Percentiles rank a stretch among this genome's conserved stretches.
These are phyloP conservation scores for Willowsia nigromaculata DNA, from an alignment of 2,888 invertebrate genomes.

Conservation along the genomic window DNA sequence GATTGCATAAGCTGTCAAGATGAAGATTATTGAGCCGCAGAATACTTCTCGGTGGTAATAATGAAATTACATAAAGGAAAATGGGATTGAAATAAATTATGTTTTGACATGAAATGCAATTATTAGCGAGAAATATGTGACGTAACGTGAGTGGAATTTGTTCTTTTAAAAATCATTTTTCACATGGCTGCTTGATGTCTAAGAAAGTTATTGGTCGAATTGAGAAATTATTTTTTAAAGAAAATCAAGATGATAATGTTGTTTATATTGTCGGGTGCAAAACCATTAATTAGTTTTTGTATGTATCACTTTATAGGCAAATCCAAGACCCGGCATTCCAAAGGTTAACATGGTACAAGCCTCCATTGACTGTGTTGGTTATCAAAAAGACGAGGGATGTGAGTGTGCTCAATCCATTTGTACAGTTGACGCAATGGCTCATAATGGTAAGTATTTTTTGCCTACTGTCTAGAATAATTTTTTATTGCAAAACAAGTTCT, in stretches of 20 bases:
- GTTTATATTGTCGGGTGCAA: neutral
- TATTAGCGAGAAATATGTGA: neutral
- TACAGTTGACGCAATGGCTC: constrained; percentile 95
- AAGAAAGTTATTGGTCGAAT: too few relatives aligned
- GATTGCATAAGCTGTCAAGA: constrained; percentile 13
- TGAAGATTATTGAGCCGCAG: constrained; percentile 62
- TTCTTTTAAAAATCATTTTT: too few relatives aligned
- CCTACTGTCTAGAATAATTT: neutral
- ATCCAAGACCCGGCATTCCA: constrained; percentile 99
- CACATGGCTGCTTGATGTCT: too few relatives aligned
- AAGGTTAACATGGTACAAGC: constrained; percentile 97
- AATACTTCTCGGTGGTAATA: constrained; percentile 41
- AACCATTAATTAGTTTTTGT: neutral
- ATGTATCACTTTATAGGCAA: constrained; percentile 85
- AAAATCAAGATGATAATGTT: too few relatives aligned
- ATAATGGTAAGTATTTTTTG: constrained; percentile 88
- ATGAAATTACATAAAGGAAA: neutral
- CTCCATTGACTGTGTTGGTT: constrained; percentile 96
- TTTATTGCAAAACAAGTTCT: neutral
- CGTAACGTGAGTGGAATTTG: too few relatives aligned
- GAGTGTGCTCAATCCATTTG: constrained; percentile 92
- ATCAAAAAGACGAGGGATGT: constrained; percentile 98
- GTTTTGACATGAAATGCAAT: constrained; percentile 18
- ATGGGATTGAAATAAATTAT: neutral
- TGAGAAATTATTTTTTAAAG: too few relatives aligned